Evolutionary conservation across 2,888 invertebrate genomes (phyloP).

Genomic region (Dicranocentrus wangi): DNA sequence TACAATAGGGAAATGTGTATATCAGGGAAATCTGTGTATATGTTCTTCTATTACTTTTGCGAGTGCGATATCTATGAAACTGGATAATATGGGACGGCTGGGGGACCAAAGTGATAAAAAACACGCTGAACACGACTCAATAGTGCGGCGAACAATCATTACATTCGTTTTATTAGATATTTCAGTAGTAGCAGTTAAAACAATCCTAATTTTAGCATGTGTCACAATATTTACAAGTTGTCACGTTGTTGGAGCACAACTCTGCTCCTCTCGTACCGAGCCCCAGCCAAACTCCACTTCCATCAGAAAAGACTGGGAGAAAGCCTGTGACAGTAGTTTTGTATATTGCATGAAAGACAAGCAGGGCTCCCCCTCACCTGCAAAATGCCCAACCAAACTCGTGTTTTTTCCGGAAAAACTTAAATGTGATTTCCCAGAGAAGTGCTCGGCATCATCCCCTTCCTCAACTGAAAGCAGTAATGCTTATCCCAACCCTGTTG

Average conservation of each 20-base stretch:
- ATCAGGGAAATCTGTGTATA: no score
- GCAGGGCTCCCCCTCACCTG: background rate
- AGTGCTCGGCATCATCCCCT: background rate
- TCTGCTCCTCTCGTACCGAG: background rate
- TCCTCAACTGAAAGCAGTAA: no score
- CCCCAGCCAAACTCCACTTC: background rate
- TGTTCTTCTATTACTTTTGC: no score
- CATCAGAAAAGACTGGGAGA: background rate
- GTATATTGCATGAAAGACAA: background rate
- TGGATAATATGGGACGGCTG: no score
- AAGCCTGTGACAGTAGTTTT: background rate
- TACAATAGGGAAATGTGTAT: no score
- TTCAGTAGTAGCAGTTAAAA: no score
- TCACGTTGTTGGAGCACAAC: background rate
- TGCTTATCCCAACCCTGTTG: background rate
- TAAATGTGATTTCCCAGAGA: slow-evolving; percentile 20
- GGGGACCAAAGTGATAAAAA: no score
- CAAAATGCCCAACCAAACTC: slow-evolving; percentile 16
- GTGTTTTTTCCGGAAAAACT: slow-evolving; percentile 2
- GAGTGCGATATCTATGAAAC: no score
- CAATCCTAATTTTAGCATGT: no score
- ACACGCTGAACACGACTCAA: no score
- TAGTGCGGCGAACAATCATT: no score
- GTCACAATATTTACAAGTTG: background rate
- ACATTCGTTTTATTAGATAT: no score